Conservation (phyloP, 2,797 vertebrate genomes). For the Oophaga sylvatica region DNA sequence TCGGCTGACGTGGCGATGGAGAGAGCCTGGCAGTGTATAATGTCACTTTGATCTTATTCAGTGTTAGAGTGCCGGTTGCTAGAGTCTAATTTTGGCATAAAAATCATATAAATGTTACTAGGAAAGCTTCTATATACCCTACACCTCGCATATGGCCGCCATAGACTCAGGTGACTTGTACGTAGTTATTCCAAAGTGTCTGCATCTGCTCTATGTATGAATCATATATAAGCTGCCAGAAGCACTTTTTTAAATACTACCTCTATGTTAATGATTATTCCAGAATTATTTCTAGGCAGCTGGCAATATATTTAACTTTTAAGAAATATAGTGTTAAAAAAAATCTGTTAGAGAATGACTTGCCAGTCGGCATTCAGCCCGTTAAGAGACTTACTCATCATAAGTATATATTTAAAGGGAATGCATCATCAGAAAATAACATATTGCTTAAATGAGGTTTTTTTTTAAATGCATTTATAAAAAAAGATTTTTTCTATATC, state of each 20-base stretch:
- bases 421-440: no score
- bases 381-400: neutral
- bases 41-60: constrained; percentile 14
- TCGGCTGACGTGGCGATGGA: neutral
- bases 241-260: constrained; percentile 17
- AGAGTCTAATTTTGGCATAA: neutral
- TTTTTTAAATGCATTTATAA: no score
- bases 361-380: no score
- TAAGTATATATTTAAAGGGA: neutral
- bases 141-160: neutral
- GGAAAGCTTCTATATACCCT: neutral
- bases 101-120: neutral
- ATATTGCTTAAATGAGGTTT: no score
- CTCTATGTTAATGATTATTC: neutral
- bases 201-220: neutral
- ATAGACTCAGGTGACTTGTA: neutral
- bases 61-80: neutral
- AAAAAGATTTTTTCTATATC: no score
- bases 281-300: neutral
- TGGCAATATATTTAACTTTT: neutral
- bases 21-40: neutral
- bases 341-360: neutral
- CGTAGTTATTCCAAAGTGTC: neutral
- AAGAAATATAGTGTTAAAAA: neutral
- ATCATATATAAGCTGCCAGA: neutral